Base-by-base conservation (phyloP, 2,797 vertebrate species). In the Acipenser transmontanus region DNA sequence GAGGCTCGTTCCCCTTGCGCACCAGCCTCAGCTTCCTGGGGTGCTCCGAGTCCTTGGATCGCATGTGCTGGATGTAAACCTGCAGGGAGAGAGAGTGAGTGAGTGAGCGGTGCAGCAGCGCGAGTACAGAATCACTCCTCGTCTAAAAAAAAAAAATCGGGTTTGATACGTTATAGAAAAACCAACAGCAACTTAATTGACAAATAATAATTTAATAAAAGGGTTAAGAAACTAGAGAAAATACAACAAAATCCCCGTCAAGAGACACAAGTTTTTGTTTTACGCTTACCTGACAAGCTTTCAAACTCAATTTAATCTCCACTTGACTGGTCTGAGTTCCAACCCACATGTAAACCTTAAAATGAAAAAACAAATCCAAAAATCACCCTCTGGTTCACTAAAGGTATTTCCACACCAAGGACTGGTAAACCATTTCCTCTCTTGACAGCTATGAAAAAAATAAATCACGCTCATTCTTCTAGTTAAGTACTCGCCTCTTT, bases 281-380 rank as follows among this genome's bases (percentile, higher is more conserved):
- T 57, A 12, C n/a, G 20, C 80, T 85, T 68, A 99, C 97, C 94
- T 99, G 96, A 79, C 96, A 98, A 0, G 96, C 96, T 81, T 99
- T 98, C 69, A 99, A 90, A 73, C 97, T 97, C 49, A 99, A 87
- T 76, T 99, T 99, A 80, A 98, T 99, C 82, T 98, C 97, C 79
- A 99, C 97, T 75, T 99, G 97, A 84, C 97, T 99, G 60, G 96
- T 99, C 86, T 99, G 97, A 11, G 91, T 92, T 47, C 97, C 97
- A 3, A 99, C 97, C 97, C 97, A 99, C 97, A 99, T 99, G 81
- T 98, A 99, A 69, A 99, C 97, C 97, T 99, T 83, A 0, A 5
- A 75, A 62, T 49, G 34, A 60, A 6, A 47, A 11, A 1, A 17
- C 2, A 68, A 4, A 50, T 17, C 54, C 0, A 49, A 34, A 34